These are phyloP conservation scores for Pasiphila rectangulata DNA, from an alignment of 2,888 invertebrate genomes.

Conservation along the genomic window DNA sequence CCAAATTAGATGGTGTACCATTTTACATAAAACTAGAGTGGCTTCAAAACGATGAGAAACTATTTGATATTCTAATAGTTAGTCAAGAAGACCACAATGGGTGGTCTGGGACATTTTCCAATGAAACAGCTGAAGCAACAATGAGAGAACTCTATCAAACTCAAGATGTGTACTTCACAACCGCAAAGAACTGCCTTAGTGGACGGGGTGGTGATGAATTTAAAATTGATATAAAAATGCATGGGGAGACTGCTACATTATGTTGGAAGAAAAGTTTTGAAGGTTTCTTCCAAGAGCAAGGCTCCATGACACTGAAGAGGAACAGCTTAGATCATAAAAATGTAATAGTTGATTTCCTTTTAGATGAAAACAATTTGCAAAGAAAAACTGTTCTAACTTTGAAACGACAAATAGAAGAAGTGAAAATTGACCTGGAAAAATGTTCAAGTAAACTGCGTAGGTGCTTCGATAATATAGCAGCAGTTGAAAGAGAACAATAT, in stretches of 20 bases:
- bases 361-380: constrained; percentile 50
- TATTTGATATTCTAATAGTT: constrained; percentile 57
- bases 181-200: constrained; percentile 42
- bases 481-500: constrained; percentile 55
- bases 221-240: constrained; percentile 41
- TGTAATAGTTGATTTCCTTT: constrained; percentile 49
- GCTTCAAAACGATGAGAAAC: constrained; percentile 42
- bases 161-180: constrained; percentile 45
- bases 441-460: constrained; percentile 52
- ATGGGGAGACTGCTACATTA: constrained; percentile 42
- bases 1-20: constrained; percentile 36
- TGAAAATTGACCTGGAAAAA: constrained; percentile 42
- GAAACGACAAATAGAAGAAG: constrained; percentile 33
- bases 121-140: constrained; percentile 40
- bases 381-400: constrained; percentile 31
- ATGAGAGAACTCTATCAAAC: constrained; percentile 45
- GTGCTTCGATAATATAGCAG: constrained; percentile 48
- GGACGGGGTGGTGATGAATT: constrained; percentile 32
- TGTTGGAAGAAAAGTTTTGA: constrained; percentile 55
- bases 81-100: constrained; percentile 41
- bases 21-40: constrained; percentile 52
- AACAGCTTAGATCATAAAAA: constrained; percentile 38
- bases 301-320: constrained; percentile 47
- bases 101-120: constrained; percentile 55
- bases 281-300: constrained; percentile 45